Percentiles rank a stretch among this genome's conserved stretches.
phyloP scores from a whole-genome alignment of 2,113 vertebrate species.

The Phalacrocorax aristotelis region DNA sequence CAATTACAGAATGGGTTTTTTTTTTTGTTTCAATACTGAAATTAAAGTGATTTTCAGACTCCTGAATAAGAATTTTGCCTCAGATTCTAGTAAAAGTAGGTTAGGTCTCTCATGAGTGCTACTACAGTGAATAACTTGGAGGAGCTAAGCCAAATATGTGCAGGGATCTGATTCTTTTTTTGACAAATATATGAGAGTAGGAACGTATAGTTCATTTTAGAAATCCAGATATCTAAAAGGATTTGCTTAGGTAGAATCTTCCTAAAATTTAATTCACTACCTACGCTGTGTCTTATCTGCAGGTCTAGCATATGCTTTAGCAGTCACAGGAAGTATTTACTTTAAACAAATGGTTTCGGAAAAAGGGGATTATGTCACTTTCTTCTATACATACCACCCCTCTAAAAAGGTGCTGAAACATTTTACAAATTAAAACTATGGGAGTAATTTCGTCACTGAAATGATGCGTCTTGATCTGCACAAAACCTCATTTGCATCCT shows the following conservation, averaged over 20 bases:
- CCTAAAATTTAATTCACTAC: background rate
- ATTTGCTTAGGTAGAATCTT: background rate
- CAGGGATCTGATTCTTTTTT: background rate
- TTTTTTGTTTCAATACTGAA: background rate
- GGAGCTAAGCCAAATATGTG: background rate
- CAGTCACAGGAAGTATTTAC: background rate
- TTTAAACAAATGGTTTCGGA: background rate
- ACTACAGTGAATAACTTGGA: background rate
- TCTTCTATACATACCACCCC: background rate
- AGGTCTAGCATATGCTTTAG: background rate
- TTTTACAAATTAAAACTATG: background rate
- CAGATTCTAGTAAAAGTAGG: background rate
- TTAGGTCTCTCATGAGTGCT: background rate
- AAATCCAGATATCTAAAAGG: background rate
- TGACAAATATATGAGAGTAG: background rate
- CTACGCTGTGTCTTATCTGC: background rate
- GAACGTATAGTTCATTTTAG: background rate
- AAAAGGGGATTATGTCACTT: fast-evolving
- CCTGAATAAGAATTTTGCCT: background rate
- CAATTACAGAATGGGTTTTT: background rate
- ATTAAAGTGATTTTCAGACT: background rate
- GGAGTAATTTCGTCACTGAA: background rate
- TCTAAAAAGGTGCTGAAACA: background rate
- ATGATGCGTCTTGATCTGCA: background rate
- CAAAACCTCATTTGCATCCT: background rate